phyloP scores from a whole-genome alignment of 2,113 vertebrate genomes.

The Delphinapterus leucas region DNA sequence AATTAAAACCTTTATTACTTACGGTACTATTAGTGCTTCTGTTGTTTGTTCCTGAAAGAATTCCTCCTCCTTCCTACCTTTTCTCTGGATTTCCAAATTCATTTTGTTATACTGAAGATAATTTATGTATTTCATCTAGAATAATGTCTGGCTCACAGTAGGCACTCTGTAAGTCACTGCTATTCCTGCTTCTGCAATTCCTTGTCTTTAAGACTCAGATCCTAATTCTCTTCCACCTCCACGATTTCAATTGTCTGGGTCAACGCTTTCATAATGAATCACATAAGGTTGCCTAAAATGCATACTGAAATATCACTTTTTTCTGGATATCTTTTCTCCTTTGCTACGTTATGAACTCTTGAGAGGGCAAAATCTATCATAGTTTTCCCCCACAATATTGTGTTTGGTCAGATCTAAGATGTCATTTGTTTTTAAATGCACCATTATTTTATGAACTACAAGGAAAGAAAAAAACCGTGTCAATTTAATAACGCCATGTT shows the following conservation, averaged over 20 bases:
- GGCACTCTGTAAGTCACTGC: neutral
- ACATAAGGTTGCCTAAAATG: neutral
- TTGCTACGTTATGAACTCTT: neutral
- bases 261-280: neutral
- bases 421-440: neutral
- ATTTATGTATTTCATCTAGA: neutral
- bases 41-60: neutral
- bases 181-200: neutral
- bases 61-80: neutral
- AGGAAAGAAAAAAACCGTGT: neutral
- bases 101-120: neutral
- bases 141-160: neutral
- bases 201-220: neutral
- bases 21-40: rapidly evolving
- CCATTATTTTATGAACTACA: neutral
- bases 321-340: neutral
- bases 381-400: neutral
- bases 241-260: no score
- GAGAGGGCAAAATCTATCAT: neutral
- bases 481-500: neutral
- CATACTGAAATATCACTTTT: neutral
- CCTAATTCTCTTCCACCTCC: no score
- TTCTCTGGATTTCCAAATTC: neutral
- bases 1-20: neutral
- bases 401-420: neutral